These are phyloP conservation scores for Phengaris alcon DNA, from an alignment of 2,888 invertebrate genomes.

Conservation along the genomic window DNA sequence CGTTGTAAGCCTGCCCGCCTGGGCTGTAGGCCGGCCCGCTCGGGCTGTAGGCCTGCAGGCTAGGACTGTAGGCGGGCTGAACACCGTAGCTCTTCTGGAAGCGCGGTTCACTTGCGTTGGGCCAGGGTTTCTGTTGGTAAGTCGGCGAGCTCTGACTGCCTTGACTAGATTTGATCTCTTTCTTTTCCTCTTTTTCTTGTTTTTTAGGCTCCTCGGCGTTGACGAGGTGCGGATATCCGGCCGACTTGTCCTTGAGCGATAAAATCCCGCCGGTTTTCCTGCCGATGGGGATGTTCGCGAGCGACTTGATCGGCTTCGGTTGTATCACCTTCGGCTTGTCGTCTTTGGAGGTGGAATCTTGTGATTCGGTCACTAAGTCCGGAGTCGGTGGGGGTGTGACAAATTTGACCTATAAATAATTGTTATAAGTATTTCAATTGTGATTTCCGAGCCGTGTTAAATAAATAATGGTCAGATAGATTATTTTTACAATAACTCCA, in stretches of 20 bases:
- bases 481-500: too few relatives aligned
- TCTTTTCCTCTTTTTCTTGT: constrained; percentile 60
- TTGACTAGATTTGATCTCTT: constrained; percentile 53
- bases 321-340: constrained; percentile 66
- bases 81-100: constrained; percentile 64
- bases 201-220: constrained; percentile 65
- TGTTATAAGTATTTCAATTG: too few relatives aligned
- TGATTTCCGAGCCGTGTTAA: too few relatives aligned
- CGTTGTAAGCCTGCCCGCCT: constrained; percentile 51
- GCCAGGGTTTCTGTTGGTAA: constrained; percentile 54
- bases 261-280: constrained; percentile 74
- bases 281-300: constrained; percentile 66
- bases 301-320: constrained; percentile 64
- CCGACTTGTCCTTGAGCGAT: constrained; percentile 74
- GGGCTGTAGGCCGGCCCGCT: constrained; percentile 58
- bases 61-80: constrained; percentile 59
- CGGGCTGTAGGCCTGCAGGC: constrained; percentile 56
- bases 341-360: constrained; percentile 49
- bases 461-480: too few relatives aligned
- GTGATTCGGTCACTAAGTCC: constrained; percentile 53
- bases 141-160: constrained; percentile 49
- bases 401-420: constrained; percentile 72
- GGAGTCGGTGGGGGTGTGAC: constrained; percentile 74
- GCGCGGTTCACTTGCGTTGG: constrained; percentile 43
- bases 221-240: constrained; percentile 73